Evolutionary conservation across 1,140 invertebrate species (phyloP), one percentile per base, ranked within the genome.

Genomic region (Heliconius eleuchia): DNA sequence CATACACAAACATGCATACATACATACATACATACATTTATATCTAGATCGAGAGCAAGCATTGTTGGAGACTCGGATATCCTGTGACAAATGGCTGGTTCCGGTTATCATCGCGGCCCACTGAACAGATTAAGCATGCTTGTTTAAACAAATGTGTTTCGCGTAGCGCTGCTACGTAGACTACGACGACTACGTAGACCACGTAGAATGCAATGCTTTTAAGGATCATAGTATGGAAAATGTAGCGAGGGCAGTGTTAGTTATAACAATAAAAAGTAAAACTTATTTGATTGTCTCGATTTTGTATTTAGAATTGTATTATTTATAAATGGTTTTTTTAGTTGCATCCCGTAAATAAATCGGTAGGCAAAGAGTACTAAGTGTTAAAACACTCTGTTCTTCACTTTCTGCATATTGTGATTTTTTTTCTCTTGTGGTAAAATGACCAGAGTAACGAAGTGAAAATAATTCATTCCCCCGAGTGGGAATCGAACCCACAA

Each of bases 101-200:
- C 74, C 74, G 60, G 74, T 70, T 76, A 76, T 76, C 74, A 76
- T 76, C 57, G 66, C 74, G 46, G 37, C 19, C 60, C 74, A 76
- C 60, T 76, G 74, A 76, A 30, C 74, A 76, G 39, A 76, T 76
- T 66, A 76, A 75, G 60, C 57, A 70, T 18, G 74, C 37, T 70
- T 34, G 57, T 70, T 37, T 76, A 55, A 70, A 66, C 60, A 66
- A 66, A 66, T 66, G 60, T 66, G 60, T 66, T 66, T 66, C 60
- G 60, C 60, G 60, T 66, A 66, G 23, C 23, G 27, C 23, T 66
- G 19, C 55, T 9, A n/a, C 55, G 50, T 52, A 52, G 5, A 18
- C 55, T n/a, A 23, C n/a, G n/a, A 16, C 9, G 60, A 16, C 8
- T n/a, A 9, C 55, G 50, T 1, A 52, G 50, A 19, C 55, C 9